phyloP scores from a whole-genome alignment of 2,888 invertebrate species.

The Chaetogeoica ovagalla region DNA sequence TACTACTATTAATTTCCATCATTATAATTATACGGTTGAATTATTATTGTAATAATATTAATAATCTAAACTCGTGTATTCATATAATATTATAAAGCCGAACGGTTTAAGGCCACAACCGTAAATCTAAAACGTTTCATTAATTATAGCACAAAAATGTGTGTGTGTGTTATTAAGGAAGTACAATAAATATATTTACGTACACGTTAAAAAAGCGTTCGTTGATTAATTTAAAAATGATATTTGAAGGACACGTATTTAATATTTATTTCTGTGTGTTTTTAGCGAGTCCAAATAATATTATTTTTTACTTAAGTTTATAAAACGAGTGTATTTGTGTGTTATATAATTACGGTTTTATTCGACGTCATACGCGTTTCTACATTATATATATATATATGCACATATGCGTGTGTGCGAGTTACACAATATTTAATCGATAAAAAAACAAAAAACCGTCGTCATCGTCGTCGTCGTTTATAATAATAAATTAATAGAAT shows the following conservation, averaged over 20 bases:
- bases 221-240: constrained; percentile 33
- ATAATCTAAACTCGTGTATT: constrained; percentile 5
- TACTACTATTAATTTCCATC: constrained; percentile 18
- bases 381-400: no score
- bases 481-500: no score
- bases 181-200: background rate
- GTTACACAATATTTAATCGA: no score
- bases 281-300: constrained; percentile 16
- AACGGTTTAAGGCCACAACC: constrained; percentile 41
- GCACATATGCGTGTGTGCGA: no score
- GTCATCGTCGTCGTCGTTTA: no score
- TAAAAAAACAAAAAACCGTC: no score
- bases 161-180: background rate
- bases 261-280: background rate
- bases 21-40: constrained; percentile 32
- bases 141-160: constrained; percentile 7
- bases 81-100: background rate
- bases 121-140: constrained; percentile 46
- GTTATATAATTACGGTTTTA: background rate
- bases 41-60: constrained; percentile 35
- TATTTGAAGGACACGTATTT: constrained; percentile 28
- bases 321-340: background rate
- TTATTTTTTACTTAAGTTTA: background rate
- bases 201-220: constrained; percentile 16
- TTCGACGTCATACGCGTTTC: no score